Conservation (phyloP, 2,113 vertebrate genomes). For the Petrocephalus microphthalmus region DNA sequence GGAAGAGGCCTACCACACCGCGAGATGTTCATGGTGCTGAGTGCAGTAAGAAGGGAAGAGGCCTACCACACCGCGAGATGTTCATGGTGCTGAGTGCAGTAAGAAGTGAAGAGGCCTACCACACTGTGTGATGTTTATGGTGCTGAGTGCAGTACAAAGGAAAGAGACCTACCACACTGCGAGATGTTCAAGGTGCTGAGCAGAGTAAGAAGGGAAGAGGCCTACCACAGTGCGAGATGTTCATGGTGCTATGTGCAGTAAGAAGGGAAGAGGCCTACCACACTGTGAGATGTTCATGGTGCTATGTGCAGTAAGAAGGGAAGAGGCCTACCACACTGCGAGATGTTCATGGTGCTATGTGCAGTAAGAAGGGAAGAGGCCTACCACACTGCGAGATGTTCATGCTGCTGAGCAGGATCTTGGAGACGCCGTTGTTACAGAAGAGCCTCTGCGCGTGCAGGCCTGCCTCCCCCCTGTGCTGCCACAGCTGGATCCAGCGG, state of each 20-base stretch:
- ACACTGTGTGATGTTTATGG: slow-evolving; percentile 32
- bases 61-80: not conserved
- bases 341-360: slow-evolving; percentile 32
- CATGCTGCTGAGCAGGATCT: slow-evolving; percentile 79
- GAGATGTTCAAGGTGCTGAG: slow-evolving; percentile 32
- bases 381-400: slow-evolving; percentile 90
- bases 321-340: no score
- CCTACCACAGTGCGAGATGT: not conserved
- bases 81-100: slow-evolving; percentile 29
- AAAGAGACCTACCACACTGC: no score
- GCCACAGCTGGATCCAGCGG: slow-evolving; percentile 98
- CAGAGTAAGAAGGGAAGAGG: not conserved
- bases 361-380: slow-evolving; percentile 22
- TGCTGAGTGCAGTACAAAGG: not conserved
- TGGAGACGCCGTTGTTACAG: slow-evolving; percentile 73
- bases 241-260: slow-evolving; percentile 28
- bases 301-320: not conserved
- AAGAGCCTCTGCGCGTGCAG: slow-evolving; percentile 78
- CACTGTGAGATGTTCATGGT: slow-evolving; percentile 32
- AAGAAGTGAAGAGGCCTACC: not conserved
- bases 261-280: not conserved
- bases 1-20: no score
- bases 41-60: no score
- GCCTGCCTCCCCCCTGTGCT: slow-evolving; percentile 78
- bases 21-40: no score